phyloP scores from a whole-genome alignment of 1,140 invertebrate genomes.

The Samia ricini region DNA sequence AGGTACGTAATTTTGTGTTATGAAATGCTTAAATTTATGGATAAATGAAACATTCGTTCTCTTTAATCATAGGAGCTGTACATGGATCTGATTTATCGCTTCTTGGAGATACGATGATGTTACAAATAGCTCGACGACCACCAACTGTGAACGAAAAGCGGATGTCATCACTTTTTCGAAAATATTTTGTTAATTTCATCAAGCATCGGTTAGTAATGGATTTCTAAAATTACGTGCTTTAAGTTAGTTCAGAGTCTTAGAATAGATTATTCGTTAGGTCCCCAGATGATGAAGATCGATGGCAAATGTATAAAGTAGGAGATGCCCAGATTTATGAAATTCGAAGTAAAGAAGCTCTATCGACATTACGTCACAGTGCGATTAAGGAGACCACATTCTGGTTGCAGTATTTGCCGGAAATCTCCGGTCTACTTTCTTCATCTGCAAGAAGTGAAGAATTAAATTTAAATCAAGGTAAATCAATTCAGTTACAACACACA shows the following conservation, averaged over 20 bases:
- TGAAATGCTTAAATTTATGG: not conserved
- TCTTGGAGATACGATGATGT: constrained; percentile 81
- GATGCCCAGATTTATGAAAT: constrained; percentile 60
- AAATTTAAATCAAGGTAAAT: constrained; percentile 44
- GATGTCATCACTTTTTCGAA: constrained; percentile 78
- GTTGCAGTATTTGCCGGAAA: constrained; percentile 64
- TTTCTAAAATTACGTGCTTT: not conserved
- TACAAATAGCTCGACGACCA: constrained; percentile 78
- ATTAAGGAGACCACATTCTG: constrained; percentile 56
- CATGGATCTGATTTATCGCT: constrained; percentile 82
- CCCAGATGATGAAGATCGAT: constrained; percentile 75
- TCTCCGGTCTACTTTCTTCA: constrained; percentile 36
- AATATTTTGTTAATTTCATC: constrained; percentile 80
- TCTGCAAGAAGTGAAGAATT: constrained; percentile 48
- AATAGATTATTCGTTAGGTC: constrained; percentile 50
- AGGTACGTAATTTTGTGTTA: not conserved
- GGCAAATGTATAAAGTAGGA: constrained; percentile 78
- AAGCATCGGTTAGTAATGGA: constrained; percentile 75
- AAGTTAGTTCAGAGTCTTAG: not conserved
- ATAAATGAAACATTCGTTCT: not conserved
- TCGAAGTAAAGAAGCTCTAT: constrained; percentile 24
- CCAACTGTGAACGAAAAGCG: constrained; percentile 78
- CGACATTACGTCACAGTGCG: constrained; percentile 21
- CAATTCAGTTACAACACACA: constrained; percentile 12
- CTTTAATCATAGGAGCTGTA: constrained; percentile 70